These are phyloP conservation scores for Aurelia coerulea DNA, from an alignment of 30 jellyfish, hydroid and myxozoan species.

Conservation along the genomic window DNA sequence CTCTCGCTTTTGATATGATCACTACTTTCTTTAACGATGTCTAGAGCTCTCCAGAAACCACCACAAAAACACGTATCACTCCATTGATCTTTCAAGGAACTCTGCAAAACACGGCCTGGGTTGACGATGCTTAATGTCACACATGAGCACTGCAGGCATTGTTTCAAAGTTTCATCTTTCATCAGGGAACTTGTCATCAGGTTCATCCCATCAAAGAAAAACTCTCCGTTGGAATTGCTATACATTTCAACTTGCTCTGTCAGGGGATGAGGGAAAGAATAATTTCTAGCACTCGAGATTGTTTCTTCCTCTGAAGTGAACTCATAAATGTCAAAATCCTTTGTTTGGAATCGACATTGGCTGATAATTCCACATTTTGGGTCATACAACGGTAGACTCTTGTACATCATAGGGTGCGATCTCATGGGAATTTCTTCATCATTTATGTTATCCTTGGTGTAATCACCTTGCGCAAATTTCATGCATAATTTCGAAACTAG, in stretches of 20 bases:
- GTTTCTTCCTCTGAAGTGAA: conserved; percentile 38
- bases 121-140: conserved; percentile 40
- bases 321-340: conserved; percentile 37
- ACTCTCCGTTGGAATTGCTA: not conserved
- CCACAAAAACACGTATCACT: conserved; percentile 73
- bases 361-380: conserved; percentile 73
- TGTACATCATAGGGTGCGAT: conserved; percentile 71
- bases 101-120: conserved; percentile 36
- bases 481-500: conserved; percentile 64
- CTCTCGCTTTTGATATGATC: not conserved
- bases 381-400: conserved; percentile 44
- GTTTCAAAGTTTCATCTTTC: conserved; percentile 74
- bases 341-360: conserved; percentile 34
- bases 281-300: conserved; percentile 13
- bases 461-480: conserved; percentile 38
- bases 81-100: conserved; percentile 75
- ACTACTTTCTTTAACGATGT: not conserved
- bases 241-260: conserved; percentile 23
- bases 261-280: conserved; percentile 36
- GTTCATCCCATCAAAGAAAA: conserved; percentile 65
- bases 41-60: conserved; percentile 73
- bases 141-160: conserved; percentile 75
- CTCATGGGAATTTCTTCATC: conserved; percentile 79
- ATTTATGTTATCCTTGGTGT: conserved; percentile 20
- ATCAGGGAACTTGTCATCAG: conserved; percentile 59